Base-by-base conservation (phyloP, 2,888 invertebrate species). In the Synergus itoensis region DNA sequence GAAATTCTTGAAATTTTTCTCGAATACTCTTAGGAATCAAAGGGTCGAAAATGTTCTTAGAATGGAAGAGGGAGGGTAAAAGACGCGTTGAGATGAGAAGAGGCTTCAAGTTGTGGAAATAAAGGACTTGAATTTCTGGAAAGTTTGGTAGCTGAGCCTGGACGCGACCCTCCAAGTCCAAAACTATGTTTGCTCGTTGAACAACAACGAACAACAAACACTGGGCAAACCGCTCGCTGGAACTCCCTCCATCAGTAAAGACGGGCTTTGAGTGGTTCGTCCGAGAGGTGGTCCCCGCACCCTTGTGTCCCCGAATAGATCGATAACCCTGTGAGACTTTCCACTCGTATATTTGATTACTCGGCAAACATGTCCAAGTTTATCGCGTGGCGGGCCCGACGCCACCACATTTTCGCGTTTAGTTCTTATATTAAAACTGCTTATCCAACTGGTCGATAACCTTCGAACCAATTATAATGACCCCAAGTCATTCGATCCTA, bases 271-370 rank as follows among this genome's bases (percentile, higher is more conserved):
- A 86, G 87, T 87, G 88, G 84, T 86, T 87, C 80, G 86, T 84
- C 84, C 81, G 79, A 83, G 82, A 80, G 77, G 77, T 75, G 48
- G 40, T 77, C 80, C 77, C 79, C 83, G 67, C 83, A 79, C 82
- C 80, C 83, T 84, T 84, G 77, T 84, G 79, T 82, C 82, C 78
- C 82, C 83, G 82, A 84, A 85, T 83, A 86, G 87, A 89, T 90
- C 90, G 89, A 90, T 90, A 90, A 87, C 85, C 84, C 85, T 85
- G 86, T 87, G 88, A 90, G 90, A 89, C 90, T 91, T 91, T 91
- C 89, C 90, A 90, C 89, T 91, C 90, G 90, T 90, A 91, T 90
- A 90, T 90, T 91, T 90, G 90, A 91, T 91, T 91, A 91, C 90
- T 91, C 87, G 90, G 88, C 91, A 91, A 91, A 91, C 91, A 91